These are phyloP conservation scores for Ceyx erithaca DNA, from an alignment of 2,797 vertebrate species.

Conservation along the genomic window DNA sequence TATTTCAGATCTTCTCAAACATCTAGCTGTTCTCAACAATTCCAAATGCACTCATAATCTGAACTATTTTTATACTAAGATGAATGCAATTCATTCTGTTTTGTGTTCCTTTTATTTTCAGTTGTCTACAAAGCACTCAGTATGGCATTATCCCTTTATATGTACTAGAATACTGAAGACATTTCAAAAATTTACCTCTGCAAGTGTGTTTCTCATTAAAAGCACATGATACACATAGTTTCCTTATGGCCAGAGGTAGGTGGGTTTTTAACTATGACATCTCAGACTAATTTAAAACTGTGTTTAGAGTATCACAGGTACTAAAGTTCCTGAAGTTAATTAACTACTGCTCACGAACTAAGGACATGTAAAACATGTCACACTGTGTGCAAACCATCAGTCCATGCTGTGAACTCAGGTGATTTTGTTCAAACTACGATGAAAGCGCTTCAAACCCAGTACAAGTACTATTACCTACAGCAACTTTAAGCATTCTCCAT, in stretches of 20 bases:
- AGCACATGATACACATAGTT: neutral
- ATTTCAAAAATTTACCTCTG: neutral
- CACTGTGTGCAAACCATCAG: neutral
- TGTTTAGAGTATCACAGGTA: neutral
- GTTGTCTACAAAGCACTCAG: neutral
- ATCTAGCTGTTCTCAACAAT: neutral
- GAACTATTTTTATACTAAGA: neutral
- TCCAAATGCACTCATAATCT: neutral
- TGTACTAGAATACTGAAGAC: neutral
- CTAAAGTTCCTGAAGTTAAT: neutral
- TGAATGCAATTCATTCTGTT: neutral
- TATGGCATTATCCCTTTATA: neutral
- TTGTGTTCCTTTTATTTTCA: neutral
- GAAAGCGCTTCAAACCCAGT: neutral
- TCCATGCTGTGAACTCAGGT: rapidly evolving
- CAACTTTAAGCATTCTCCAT: neutral
- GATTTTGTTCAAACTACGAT: neutral
- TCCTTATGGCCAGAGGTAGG: neutral
- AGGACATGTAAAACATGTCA: neutral
- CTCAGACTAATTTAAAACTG: neutral
- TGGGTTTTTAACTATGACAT: neutral
- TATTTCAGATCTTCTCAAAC: neutral
- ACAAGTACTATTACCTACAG: neutral
- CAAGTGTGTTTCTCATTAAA: neutral
- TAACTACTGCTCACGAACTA: neutral